Conservation (phyloP, 2,113 vertebrate genomes). For the Salminus brasiliensis region DNA sequence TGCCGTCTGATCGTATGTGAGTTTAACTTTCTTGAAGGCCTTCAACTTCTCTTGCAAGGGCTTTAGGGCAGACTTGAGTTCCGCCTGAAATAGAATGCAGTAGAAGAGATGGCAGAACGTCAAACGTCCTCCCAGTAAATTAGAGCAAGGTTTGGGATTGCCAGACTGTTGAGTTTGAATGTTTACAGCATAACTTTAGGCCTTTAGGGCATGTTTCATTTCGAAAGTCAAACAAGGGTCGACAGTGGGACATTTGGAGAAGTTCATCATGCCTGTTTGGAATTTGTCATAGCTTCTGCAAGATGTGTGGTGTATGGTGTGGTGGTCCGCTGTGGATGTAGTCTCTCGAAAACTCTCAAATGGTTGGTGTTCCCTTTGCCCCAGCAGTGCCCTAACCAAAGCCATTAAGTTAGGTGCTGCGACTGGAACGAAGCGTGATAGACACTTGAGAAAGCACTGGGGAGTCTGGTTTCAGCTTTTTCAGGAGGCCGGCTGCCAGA, state of each 20-base stretch:
- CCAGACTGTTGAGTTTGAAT: not conserved
- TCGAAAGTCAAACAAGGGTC: too few relatives aligned
- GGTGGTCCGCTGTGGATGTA: not conserved
- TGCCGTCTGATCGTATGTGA: constrained; percentile 68
- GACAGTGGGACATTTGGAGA: not conserved
- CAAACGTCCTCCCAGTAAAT: not conserved
- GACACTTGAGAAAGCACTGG: constrained; percentile 55
- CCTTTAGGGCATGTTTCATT: not conserved
- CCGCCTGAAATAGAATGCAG: constrained; percentile 66
- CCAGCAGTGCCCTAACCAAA: not conserved
- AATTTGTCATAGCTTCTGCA: too few relatives aligned
- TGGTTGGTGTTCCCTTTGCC: not conserved
- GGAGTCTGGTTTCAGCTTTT: constrained; percentile 72
- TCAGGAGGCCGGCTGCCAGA: constrained; percentile 47
- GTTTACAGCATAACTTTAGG: not conserved
- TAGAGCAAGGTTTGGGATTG: not conserved
- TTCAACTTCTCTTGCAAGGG: constrained; percentile 76
- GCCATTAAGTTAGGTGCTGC: not conserved
- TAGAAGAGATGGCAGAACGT: not conserved
- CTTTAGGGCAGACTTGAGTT: constrained; percentile 72
- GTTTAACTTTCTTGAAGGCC: constrained; percentile 65
- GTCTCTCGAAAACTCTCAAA: not conserved
- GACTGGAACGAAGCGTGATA: constrained; percentile 45
- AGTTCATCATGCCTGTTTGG: too few relatives aligned
- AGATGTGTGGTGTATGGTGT: not conserved